These are phyloP conservation scores for Eidolon dupreanum DNA, from an alignment of 2,797 vertebrate species.

Conservation along the genomic window DNA sequence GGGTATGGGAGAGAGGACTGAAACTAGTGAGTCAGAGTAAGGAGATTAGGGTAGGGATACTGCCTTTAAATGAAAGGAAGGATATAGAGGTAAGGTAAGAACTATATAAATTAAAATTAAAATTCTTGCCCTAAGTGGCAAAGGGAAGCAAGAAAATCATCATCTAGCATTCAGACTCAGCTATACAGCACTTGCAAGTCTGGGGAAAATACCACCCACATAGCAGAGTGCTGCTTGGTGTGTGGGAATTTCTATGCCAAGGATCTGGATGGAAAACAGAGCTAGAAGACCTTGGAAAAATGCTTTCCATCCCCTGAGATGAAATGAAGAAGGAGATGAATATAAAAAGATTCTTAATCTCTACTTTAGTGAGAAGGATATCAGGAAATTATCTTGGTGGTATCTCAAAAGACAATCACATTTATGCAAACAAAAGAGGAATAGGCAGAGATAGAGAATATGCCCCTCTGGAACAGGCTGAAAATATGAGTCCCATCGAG, in stretches of 20 bases:
- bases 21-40: not conserved
- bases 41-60: not conserved
- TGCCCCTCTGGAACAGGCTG: too few species aligned
- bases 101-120: conserved; percentile 36
- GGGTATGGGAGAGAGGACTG: not conserved
- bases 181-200: not conserved
- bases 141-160: conserved; percentile 31
- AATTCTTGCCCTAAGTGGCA: not conserved
- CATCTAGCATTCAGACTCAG: not conserved
- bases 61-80: not conserved
- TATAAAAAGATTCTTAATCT: not conserved
- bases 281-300: conserved; percentile 23
- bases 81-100: not conserved
- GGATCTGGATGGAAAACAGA: conserved; percentile 44
- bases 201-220: not conserved
- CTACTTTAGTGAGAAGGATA: not conserved
- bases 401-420: not conserved
- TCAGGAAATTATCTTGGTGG: not conserved
- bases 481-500: too few species aligned
- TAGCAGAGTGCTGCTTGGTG: not conserved
- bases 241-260: conserved; percentile 33
- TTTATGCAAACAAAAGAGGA: not conserved
- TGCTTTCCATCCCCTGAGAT: not conserved
- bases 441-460: not conserved
- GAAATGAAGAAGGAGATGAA: not conserved